phyloP scores from a whole-genome alignment of 2,113 vertebrate species.

The Triplophysa tibetana region DNA sequence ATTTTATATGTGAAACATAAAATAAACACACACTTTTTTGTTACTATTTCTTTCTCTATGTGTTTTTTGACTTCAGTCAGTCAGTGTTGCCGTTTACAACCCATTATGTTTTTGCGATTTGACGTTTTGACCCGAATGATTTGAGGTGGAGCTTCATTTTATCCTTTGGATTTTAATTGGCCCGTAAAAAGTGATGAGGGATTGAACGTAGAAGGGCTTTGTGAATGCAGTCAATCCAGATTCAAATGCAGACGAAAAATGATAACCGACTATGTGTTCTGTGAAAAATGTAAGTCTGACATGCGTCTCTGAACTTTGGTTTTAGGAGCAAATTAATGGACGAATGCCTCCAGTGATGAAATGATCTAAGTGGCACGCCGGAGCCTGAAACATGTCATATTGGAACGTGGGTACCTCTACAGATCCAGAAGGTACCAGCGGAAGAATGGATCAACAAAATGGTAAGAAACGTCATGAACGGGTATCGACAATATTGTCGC shows the following conservation, averaged over 20 bases:
- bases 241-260: no score
- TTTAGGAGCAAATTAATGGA: not conserved
- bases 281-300: no score
- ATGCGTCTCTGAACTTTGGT: not conserved
- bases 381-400: slow-evolving; percentile 76
- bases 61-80: not conserved
- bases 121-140: not conserved
- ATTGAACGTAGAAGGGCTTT: no score
- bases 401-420: slow-evolving; percentile 79
- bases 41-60: not conserved
- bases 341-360: not conserved
- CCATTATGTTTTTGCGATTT: not conserved
- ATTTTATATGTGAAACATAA: no score
- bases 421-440: slow-evolving; percentile 59
- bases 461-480: slow-evolving; percentile 66
- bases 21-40: not conserved
- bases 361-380: not conserved
- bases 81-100: not conserved
- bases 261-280: no score
- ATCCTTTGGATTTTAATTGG: no score
- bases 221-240: no score
- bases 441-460: slow-evolving; percentile 70
- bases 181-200: no score
- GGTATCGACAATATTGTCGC: not conserved
- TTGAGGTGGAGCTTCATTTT: no score